Conservation (phyloP, 2,888 invertebrate species). For the Epinotia demarniana region DNA sequence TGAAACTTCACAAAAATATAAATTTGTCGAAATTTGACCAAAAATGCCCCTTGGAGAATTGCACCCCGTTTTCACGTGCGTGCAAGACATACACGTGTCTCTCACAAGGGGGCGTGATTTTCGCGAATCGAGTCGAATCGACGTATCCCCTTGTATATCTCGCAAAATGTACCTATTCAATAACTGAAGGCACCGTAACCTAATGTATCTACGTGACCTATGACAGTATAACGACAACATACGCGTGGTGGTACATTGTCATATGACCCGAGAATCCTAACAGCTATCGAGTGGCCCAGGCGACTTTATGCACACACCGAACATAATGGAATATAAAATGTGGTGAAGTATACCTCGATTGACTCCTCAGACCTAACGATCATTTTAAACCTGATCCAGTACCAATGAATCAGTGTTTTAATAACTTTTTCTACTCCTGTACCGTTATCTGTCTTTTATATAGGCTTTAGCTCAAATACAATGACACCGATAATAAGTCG, state of each 20-base stretch:
- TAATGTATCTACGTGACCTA: conserved; percentile 15
- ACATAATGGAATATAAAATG: neutral
- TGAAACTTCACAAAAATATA: no score
- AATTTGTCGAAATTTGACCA: no score
- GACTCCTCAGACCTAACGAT: neutral
- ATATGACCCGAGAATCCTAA: conserved; percentile 14
- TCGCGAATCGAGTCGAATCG: no score
- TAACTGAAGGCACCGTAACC: neutral
- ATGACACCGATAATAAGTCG: no score
- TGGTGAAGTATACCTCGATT: neutral
- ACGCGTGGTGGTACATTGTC: conserved; percentile 13
- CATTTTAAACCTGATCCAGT: neutral
- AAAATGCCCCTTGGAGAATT: no score
- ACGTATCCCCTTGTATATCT: no score
- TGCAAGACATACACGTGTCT: no score
- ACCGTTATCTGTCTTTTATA: no score
- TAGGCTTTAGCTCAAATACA: no score
- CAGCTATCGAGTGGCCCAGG: conserved; percentile 6
- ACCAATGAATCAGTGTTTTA: neutral
- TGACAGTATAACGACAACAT: conserved; percentile 12
- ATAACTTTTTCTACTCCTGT: no score
- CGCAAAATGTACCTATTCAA: neutral
- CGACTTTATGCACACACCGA: neutral
- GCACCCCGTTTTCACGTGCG: no score
- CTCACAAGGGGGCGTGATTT: no score